Percentiles rank a stretch among this genome's conserved stretches.
phyloP scores from a whole-genome alignment of 2,888 invertebrate species.

The Strigamia transsilvanica region DNA sequence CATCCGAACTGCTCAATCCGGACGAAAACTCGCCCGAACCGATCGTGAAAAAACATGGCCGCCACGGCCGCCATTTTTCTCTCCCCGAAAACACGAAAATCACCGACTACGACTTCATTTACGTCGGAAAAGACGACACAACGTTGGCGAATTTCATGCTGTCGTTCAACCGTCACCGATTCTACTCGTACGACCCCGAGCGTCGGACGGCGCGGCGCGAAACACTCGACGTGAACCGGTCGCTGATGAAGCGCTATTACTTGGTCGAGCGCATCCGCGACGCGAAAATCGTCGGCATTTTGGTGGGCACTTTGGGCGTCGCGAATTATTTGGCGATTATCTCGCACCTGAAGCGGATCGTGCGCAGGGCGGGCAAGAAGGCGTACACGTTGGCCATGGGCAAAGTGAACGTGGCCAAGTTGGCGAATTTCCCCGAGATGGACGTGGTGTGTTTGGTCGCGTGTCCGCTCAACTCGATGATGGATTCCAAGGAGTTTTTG shows the following conservation, averaged over 20 bases:
- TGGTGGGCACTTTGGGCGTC: conserved; percentile 90
- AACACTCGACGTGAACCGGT: conserved; percentile 65
- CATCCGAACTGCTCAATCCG: too few species aligned
- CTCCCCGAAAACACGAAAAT: conserved; percentile 64
- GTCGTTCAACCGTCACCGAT: conserved; percentile 62
- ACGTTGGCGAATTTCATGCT: conserved; percentile 72
- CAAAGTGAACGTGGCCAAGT: conserved; percentile 91
- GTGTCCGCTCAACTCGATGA: conserved; percentile 88
- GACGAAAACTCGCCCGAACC: too few species aligned
- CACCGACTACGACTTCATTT: conserved; percentile 71
- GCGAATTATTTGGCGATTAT: conserved; percentile 80
- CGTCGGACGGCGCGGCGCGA: conserved; percentile 59
- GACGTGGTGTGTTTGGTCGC: conserved; percentile 91
- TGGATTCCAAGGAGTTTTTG: conserved; percentile 84
- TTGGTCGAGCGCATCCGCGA: conserved; percentile 91
- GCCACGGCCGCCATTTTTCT: too few species aligned
- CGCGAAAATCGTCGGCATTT: conserved; percentile 83
- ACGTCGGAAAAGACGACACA: conserved; percentile 73
- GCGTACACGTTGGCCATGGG: conserved; percentile 92
- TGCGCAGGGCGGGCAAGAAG: conserved; percentile 81
- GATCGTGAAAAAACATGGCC: too few species aligned
- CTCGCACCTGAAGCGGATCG: conserved; percentile 75
- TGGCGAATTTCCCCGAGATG: conserved; percentile 94
- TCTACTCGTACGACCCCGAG: conserved; percentile 64
- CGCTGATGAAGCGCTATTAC: conserved; percentile 81